Conservation (phyloP, 2,888 invertebrate genomes). For the Diploptera punctata region DNA sequence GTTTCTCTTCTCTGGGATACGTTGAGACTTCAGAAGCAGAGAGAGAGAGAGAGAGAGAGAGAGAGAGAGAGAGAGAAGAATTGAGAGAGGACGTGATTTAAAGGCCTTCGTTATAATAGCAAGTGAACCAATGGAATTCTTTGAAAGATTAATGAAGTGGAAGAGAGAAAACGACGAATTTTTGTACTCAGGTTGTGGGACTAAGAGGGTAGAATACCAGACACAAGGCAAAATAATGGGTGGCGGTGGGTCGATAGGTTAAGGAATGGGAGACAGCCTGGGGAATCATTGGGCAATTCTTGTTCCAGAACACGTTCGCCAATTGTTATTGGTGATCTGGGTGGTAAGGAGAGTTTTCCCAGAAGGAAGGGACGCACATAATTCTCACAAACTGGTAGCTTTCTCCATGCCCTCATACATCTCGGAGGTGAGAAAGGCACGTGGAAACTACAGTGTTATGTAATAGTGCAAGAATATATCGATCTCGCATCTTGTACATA, state of each 20-base stretch:
- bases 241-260: background rate
- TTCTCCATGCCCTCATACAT: background rate
- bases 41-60: too few species aligned
- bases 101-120: background rate
- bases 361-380: constrained; percentile 7
- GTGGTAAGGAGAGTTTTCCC: background rate
- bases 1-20: too few species aligned
- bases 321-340: constrained; percentile 36
- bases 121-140: constrained; percentile 25
- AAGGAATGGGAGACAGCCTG: background rate
- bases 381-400: constrained; percentile 21
- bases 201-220: background rate
- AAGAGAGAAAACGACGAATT: constrained; percentile 12
- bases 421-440: background rate
- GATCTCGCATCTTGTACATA: background rate
- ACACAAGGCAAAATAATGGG: constrained; percentile 6
- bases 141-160: constrained; percentile 26
- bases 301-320: constrained; percentile 32
- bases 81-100: background rate
- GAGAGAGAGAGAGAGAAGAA: too few species aligned
- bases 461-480: background rate
- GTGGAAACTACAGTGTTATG: constrained; percentile 10
- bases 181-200: background rate
- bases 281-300: constrained; percentile 32
- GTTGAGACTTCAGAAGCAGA: too few species aligned